These are phyloP conservation scores for Leistus spinibarbis DNA, from an alignment of 2,888 invertebrate genomes.

Conservation along the genomic window DNA sequence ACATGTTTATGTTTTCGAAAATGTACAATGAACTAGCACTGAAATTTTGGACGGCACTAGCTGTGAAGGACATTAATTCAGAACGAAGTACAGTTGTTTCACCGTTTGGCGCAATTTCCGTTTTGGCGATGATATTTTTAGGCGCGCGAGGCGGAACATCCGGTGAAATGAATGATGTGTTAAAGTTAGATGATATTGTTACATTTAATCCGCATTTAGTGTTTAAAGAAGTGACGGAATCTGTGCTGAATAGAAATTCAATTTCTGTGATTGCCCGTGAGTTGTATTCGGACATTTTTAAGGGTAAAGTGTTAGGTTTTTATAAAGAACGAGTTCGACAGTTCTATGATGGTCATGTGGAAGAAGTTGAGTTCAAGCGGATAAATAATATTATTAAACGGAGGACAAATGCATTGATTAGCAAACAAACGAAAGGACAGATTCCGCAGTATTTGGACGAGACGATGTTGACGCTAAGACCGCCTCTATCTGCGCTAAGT, in stretches of 20 bases:
- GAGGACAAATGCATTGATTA: constrained; percentile 79
- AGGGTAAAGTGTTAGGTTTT: constrained; percentile 81
- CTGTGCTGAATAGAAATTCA: constrained; percentile 70
- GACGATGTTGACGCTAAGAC: constrained; percentile 71
- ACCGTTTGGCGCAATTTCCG: constrained; percentile 83
- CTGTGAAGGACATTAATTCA: constrained; percentile 72
- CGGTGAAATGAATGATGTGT: constrained; percentile 87
- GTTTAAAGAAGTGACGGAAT: constrained; percentile 84
- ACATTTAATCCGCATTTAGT: constrained; percentile 90
- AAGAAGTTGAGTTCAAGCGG: constrained; percentile 81
- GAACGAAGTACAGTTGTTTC: constrained; percentile 80
- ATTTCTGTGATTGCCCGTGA: constrained; percentile 82
- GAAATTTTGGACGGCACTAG: constrained; percentile 71
- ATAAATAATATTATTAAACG: constrained; percentile 83
- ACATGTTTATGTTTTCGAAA: constrained; percentile 65
- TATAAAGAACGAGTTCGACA: constrained; percentile 88
- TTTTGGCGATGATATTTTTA: constrained; percentile 88
- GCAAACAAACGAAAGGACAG: constrained; percentile 78
- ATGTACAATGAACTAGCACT: constrained; percentile 87
- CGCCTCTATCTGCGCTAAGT: constrained; percentile 80
- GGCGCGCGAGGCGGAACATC: constrained; percentile 87
- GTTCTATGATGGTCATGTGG: constrained; percentile 85
- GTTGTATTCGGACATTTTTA: constrained; percentile 80
- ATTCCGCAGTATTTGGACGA: constrained; percentile 78
- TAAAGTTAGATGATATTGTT: constrained; percentile 84